phyloP scores from a whole-genome alignment of 2,888 invertebrate genomes.

The Synanthedon vespiformis region DNA sequence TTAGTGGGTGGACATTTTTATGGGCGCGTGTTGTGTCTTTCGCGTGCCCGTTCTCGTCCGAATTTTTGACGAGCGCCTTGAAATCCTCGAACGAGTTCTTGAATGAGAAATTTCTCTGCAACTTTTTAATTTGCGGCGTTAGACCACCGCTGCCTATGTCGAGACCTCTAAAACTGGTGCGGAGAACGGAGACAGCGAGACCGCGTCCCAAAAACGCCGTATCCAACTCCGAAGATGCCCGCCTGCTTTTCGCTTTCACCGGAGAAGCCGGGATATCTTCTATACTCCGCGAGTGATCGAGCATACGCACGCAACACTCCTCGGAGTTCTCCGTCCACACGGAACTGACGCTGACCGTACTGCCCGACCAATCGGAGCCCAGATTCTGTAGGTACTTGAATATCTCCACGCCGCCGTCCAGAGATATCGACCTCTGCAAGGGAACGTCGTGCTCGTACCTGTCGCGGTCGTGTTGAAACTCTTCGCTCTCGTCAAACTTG shows the following conservation, averaged over 20 bases:
- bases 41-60: conserved; percentile 15
- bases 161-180: conserved; percentile 43
- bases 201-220: conserved; percentile 23
- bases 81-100: conserved; percentile 29
- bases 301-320: conserved; percentile 16
- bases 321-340: conserved; percentile 42
- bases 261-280: conserved; percentile 60
- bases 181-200: conserved; percentile 34
- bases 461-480: conserved; percentile 13
- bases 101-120: conserved; percentile 43
- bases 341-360: conserved; percentile 23
- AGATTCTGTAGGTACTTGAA: conserved; percentile 41
- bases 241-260: conserved; percentile 44
- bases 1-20: conserved; percentile 31
- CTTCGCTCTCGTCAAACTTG: conserved; percentile 33
- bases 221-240: conserved; percentile 42
- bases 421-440: conserved; percentile 45
- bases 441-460: conserved; percentile 43
- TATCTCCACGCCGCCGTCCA: conserved; percentile 50
- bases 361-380: conserved; percentile 36
- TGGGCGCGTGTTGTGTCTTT: conserved; percentile 15
- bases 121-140: conserved; percentile 42
- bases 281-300: conserved; percentile 41
- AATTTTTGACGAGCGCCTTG: conserved; percentile 17
- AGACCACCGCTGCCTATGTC: conserved; percentile 23